These are phyloP conservation scores for Actinemys pallida DNA, from an alignment of 2,113 vertebrate species.

Conservation along the genomic window DNA sequence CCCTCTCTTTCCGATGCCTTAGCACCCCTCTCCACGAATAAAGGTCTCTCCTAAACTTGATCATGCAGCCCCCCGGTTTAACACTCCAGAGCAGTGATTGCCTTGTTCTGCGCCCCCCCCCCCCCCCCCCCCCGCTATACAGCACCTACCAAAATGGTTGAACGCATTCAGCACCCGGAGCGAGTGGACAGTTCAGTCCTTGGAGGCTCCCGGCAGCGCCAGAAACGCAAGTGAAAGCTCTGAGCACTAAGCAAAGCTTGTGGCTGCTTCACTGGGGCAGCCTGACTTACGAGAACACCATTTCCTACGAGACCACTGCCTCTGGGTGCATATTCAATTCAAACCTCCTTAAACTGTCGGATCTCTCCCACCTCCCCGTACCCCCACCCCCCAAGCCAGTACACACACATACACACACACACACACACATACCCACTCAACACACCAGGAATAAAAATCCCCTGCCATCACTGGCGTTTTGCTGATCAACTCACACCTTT, in stretches of 20 bases:
- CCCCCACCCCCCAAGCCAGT: background rate
- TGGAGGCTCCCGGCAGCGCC: conserved; percentile 54
- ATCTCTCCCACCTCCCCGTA: conserved; percentile 51
- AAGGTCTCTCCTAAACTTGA: conserved; percentile 35
- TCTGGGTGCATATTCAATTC: conserved; percentile 80
- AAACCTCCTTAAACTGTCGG: conserved; percentile 76
- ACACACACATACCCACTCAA: background rate
- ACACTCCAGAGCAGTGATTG: background rate
- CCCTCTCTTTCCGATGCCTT: background rate
- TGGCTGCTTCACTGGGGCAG: conserved; percentile 60
- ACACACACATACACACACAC: background rate
- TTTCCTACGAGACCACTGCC: conserved; percentile 80
- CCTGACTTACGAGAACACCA: conserved; percentile 75
- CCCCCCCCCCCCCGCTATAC: background rate
- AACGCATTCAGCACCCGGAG: conserved; percentile 76
- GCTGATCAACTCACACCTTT: conserved; percentile 75
- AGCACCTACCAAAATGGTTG: conserved; percentile 57
- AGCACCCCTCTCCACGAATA: background rate
- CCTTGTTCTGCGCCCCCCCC: background rate
- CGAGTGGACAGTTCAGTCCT: conserved; percentile 75
- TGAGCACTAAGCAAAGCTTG: conserved; percentile 75
- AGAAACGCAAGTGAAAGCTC: conserved; percentile 68
- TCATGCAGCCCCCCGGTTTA: background rate
- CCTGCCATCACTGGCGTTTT: conserved; percentile 25
- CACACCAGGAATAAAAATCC: conserved; percentile 39